phyloP scores from a whole-genome alignment of 2,888 invertebrate species.

The Malthinus flaveolus region DNA sequence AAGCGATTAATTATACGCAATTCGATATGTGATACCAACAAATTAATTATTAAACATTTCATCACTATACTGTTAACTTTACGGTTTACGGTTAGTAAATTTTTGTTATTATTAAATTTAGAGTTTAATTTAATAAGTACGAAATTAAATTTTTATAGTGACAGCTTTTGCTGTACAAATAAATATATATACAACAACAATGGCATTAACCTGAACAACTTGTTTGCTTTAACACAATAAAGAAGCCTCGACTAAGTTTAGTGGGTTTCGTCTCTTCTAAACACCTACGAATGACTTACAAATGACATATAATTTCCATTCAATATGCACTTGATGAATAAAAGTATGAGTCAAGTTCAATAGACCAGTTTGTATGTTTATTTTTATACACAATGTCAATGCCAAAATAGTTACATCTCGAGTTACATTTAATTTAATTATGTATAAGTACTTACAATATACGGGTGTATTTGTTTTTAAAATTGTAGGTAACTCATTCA shows the following conservation, averaged over 20 bases:
- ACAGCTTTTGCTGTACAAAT: conserved; percentile 3
- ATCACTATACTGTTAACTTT: no score
- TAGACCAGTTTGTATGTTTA: not conserved
- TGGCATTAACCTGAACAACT: conserved; percentile 16
- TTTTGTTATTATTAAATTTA: conserved; percentile 2
- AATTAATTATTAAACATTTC: no score
- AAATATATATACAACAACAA: not conserved
- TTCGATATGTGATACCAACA: no score
- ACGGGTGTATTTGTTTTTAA: not conserved
- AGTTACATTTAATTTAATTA: conserved; percentile 11
- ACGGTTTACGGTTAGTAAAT: not conserved
- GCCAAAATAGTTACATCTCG: conserved; percentile 14
- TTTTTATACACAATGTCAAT: conserved; percentile 12
- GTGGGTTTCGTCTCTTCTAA: conserved; percentile 13
- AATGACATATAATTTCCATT: conserved; percentile 13
- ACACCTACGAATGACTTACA: conserved; percentile 12
- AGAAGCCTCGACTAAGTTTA: conserved; percentile 2
- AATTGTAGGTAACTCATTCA: no score
- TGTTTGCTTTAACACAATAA: conserved; percentile 13
- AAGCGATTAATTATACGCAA: no score
- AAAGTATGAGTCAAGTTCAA: conserved; percentile 7
- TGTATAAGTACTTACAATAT: no score
- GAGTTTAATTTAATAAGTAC: not conserved
- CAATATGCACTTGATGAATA: conserved; percentile 9
- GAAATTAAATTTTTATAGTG: conserved; percentile 1